These are phyloP conservation scores for Chrysotoxum bicinctum DNA, from an alignment of 2,888 invertebrate genomes.

Conservation along the genomic window DNA sequence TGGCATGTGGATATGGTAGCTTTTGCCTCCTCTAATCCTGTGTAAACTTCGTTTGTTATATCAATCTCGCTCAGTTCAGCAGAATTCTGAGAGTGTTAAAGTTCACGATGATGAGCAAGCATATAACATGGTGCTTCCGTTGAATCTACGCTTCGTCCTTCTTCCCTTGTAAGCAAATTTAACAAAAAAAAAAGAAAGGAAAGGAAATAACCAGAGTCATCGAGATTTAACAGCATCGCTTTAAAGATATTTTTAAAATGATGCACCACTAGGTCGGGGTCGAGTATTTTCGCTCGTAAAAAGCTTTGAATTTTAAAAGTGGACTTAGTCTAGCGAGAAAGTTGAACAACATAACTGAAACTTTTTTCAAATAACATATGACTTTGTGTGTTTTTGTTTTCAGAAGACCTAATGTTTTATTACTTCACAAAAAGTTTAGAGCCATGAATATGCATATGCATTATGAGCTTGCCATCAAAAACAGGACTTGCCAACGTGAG, in stretches of 20 bases:
- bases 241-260: conserved; percentile 38
- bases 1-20: neutral
- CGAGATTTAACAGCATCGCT: conserved; percentile 29
- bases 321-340: neutral
- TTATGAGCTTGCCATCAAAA: too few relatives aligned
- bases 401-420: neutral
- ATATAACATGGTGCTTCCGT: conserved; percentile 48
- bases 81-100: conserved; percentile 62
- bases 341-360: neutral
- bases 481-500: too few relatives aligned
- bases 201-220: conserved; percentile 21
- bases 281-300: neutral
- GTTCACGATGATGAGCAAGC: conserved; percentile 69
- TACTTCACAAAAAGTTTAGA: too few relatives aligned
- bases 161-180: conserved; percentile 9
- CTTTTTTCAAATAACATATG: neutral
- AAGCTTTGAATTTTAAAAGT: neutral
- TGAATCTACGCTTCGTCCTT: neutral
- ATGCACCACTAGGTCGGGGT: neutral
- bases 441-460: too few relatives aligned
- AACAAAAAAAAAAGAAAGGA: neutral
- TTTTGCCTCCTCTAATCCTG: conserved; percentile 56
- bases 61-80: conserved; percentile 66
- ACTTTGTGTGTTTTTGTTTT: neutral
- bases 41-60: conserved; percentile 70